Conservation (phyloP, 2,888 invertebrate genomes). For the Antheraea yamamai region DNA sequence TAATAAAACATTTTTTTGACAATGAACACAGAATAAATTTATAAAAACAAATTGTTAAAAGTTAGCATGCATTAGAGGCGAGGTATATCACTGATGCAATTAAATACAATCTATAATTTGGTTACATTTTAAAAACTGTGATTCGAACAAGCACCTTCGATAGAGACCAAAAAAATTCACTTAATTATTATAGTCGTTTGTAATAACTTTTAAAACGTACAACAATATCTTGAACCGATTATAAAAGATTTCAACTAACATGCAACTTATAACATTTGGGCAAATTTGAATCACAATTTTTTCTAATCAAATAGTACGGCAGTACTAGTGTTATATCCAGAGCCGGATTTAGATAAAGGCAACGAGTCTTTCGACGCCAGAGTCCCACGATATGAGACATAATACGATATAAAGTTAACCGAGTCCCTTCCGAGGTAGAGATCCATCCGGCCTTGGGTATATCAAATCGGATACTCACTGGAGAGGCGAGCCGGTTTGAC, state of each 20-base stretch:
- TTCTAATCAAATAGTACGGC: neutral
- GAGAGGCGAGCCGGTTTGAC: constrained; percentile 74
- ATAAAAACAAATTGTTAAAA: constrained; percentile 64
- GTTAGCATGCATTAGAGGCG: constrained; percentile 43
- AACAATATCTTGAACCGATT: neutral
- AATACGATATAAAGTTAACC: neutral
- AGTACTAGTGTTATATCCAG: neutral
- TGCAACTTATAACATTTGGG: neutral
- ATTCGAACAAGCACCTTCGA: constrained; percentile 30
- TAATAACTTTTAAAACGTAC: neutral
- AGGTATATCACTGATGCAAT: constrained; percentile 27
- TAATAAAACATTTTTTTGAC: neutral
- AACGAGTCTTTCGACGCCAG: neutral
- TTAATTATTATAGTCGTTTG: neutral
- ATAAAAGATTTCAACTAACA: no score
- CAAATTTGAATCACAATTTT: constrained; percentile 38
- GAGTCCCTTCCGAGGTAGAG: neutral
- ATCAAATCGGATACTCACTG: constrained; percentile 64
- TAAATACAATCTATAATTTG: constrained; percentile 26
- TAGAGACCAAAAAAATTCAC: neutral
- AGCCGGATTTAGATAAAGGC: neutral
- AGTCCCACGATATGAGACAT: no score
- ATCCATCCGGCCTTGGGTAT: neutral
- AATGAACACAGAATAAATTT: constrained; percentile 37
- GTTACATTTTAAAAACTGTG: constrained; percentile 29